phyloP scores from a whole-genome alignment of 1,140 invertebrate genomes.

The Philopotamus ludificatus region DNA sequence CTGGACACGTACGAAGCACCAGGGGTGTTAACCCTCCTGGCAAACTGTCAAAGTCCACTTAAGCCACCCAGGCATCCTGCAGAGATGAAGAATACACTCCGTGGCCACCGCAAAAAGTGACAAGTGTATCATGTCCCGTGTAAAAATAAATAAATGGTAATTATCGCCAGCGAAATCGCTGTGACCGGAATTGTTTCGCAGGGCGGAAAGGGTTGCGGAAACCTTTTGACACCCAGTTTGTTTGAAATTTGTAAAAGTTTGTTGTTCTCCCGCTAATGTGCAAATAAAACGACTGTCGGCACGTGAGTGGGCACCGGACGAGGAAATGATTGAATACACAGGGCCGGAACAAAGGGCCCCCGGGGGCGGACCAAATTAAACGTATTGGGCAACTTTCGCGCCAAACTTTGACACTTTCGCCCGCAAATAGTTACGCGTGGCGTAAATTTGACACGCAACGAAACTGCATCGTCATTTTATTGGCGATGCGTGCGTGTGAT shows the following conservation, averaged over 20 bases:
- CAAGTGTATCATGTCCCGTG: no score
- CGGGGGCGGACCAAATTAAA: background rate
- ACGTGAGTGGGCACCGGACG: slow-evolving; percentile 14
- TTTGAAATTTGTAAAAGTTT: slow-evolving; percentile 29
- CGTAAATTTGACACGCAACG: background rate
- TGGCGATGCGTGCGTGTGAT: background rate
- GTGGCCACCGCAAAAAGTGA: no score
- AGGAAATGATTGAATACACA: slow-evolving; percentile 39
- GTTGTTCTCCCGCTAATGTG: slow-evolving; percentile 30
- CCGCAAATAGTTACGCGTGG: slow-evolving; percentile 1
- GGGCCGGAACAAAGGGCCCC: slow-evolving; percentile 4
- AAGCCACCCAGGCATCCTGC: background rate
- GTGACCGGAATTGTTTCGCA: background rate
- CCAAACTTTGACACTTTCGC: slow-evolving; percentile 20
- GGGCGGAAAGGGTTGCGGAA: slow-evolving; percentile 2
- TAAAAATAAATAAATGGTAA: no score
- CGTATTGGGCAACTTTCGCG: slow-evolving; percentile 1
- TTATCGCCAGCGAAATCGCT: no score
- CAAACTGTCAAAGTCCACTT: slow-evolving; percentile 8
- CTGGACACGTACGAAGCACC: background rate
- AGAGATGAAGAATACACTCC: background rate
- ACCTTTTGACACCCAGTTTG: slow-evolving; percentile 33
- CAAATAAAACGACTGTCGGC: slow-evolving; percentile 36
- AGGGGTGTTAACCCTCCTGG: background rate
- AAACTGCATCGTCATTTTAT: background rate